Conservation (phyloP, 2,888 invertebrate genomes). For the Chelonus formosanus region DNA sequence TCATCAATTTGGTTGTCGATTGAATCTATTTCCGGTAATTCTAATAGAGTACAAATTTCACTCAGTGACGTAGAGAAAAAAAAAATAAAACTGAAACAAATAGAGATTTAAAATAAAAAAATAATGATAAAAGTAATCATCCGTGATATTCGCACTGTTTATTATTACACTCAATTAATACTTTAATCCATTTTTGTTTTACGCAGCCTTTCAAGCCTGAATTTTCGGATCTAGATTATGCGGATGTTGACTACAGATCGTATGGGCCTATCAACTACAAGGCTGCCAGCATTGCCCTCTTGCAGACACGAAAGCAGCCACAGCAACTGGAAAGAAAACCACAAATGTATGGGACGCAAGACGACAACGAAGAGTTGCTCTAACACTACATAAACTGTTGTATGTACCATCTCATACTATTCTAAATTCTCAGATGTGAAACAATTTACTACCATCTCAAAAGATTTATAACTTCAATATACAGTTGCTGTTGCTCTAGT, state of each 20-base stretch:
- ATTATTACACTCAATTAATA: background rate
- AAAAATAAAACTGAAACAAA: no score
- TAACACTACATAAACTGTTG: conserved; percentile 38
- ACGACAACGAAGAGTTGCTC: conserved; percentile 63
- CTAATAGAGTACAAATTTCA: background rate
- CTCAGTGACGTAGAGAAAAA: no score
- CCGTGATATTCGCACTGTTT: conserved; percentile 3
- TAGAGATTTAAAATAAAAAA: no score
- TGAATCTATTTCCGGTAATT: conserved; percentile 3
- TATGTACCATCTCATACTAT: background rate
- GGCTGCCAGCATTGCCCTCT: conserved; percentile 76
- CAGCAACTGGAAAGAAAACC: conserved; percentile 54
- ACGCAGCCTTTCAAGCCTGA: conserved; percentile 82
- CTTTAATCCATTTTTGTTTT: conserved; percentile 2
- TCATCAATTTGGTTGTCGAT: conserved; percentile 1
- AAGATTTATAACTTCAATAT: conserved; percentile 14
- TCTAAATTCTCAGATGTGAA: background rate
- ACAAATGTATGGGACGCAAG: conserved; percentile 61
- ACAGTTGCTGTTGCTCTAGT: background rate
- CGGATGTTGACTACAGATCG: conserved; percentile 87
- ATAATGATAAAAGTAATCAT: background rate
- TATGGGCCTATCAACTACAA: conserved; percentile 94
- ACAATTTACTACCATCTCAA: background rate
- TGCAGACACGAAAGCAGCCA: conserved; percentile 53
- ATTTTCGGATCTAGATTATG: conserved; percentile 84